Evolutionary conservation across 2,888 invertebrate species (phyloP).

Genomic region (Chouioia cunea): DNA sequence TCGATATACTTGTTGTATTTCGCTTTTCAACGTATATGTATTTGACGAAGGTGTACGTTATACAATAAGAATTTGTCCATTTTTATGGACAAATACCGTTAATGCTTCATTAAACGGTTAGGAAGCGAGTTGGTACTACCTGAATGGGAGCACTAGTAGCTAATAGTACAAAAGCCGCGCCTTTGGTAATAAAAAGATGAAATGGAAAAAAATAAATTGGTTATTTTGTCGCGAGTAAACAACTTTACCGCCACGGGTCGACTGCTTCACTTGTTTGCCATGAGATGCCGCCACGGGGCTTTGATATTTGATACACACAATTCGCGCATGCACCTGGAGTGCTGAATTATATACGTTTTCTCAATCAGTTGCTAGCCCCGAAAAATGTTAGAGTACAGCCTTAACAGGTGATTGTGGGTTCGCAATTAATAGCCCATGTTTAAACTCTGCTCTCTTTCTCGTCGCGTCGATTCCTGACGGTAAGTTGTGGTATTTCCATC

Average conservation of each 20-base stretch:
- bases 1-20: too few species aligned
- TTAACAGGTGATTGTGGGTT: constrained; percentile 58
- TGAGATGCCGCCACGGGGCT: too few species aligned
- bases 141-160: too few species aligned
- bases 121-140: too few species aligned
- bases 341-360: not conserved
- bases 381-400: constrained; percentile 59
- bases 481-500: constrained; percentile 15
- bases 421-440: not conserved
- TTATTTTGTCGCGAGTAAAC: not conserved
- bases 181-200: too few species aligned
- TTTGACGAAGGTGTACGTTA: too few species aligned
- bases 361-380: not conserved
- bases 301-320: not conserved
- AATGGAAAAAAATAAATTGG: constrained; percentile 45
- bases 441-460: not conserved
- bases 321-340: constrained; percentile 16
- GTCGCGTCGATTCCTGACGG: constrained; percentile 8
- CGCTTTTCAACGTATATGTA: too few species aligned
- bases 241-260: not conserved
- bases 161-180: too few species aligned
- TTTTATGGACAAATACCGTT: too few species aligned
- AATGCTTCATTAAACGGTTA: too few species aligned
- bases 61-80: too few species aligned
- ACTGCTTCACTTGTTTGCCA: too few species aligned